Conservation (phyloP, 2,113 vertebrate species). For the Labeo catla region DNA sequence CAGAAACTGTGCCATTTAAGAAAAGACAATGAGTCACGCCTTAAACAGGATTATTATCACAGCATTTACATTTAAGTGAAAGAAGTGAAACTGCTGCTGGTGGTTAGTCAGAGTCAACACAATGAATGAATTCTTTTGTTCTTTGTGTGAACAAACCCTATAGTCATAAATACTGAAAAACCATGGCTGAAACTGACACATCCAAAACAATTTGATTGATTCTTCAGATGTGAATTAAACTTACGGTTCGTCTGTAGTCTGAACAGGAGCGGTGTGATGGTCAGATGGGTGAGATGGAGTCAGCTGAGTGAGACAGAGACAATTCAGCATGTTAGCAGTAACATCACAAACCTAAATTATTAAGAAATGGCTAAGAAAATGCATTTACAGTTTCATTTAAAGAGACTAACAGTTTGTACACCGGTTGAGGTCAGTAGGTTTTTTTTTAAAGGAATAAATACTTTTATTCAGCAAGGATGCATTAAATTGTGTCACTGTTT, state of each 20-base stretch:
- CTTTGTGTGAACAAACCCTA: not conserved
- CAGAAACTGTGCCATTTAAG: not conserved
- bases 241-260: conserved; percentile 62
- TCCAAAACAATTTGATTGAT: not conserved
- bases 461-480: no score
- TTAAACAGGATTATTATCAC: not conserved
- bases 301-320: conserved; percentile 32
- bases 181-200: not conserved
- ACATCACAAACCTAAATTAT: no score
- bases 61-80: not conserved
- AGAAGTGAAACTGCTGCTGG: not conserved
- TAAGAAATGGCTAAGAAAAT: no score
- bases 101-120: not conserved
- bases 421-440: no score
- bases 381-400: no score
- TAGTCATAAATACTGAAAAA: not conserved
- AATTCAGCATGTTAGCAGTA: not conserved
- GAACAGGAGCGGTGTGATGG: conserved; percentile 30
- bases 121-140: not conserved
- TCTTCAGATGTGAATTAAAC: conserved; percentile 15
- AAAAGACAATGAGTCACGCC: not conserved
- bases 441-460: no score
- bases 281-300: conserved; percentile 29
- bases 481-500: not conserved
- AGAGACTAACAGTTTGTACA: no score